A percentile compares a stretch with the other conserved stretches of the same genome.
Evolutionary conservation across 2,113 vertebrate genomes (phyloP).

Genomic region (sheep (Ovis aries)): DNA sequence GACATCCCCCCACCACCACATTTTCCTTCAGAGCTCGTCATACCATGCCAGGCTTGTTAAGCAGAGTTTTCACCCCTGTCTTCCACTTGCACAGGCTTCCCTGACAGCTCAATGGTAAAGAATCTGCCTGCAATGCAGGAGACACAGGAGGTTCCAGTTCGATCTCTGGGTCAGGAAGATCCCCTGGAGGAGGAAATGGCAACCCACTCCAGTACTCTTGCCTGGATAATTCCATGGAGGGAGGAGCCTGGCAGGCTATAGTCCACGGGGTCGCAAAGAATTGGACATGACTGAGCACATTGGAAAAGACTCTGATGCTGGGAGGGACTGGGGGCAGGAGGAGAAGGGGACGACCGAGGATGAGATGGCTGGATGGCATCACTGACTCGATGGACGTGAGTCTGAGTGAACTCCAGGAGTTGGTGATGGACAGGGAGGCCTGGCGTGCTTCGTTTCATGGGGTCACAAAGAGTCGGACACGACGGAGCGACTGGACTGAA

Average conservation of each 20-base stretch:
- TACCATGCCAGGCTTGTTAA: neutral
- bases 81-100: neutral
- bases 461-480: neutral
- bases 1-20: accelerated
- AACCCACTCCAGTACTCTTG: neutral
- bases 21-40: neutral
- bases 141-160: neutral
- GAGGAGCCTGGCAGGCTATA: neutral
- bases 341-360: too few species aligned
- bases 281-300: neutral
- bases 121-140: neutral
- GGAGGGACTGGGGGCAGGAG: too few species aligned
- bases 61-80: neutral
- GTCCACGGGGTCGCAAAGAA: accelerated
- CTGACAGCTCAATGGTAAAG: neutral
- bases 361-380: too few species aligned
- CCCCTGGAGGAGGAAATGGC: neutral
- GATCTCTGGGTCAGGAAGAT: neutral
- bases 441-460: too few species aligned
- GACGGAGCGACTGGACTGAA: neutral
- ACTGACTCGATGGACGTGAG: accelerated
- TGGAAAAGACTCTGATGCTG: too few species aligned
- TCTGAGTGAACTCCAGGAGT: too few species aligned
- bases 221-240: neutral
- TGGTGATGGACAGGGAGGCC: too few species aligned